Evolutionary conservation across 2,888 invertebrate species (phyloP), one percentile per base, ranked within the genome.

Genomic region (Heteropelma amictum): DNA sequence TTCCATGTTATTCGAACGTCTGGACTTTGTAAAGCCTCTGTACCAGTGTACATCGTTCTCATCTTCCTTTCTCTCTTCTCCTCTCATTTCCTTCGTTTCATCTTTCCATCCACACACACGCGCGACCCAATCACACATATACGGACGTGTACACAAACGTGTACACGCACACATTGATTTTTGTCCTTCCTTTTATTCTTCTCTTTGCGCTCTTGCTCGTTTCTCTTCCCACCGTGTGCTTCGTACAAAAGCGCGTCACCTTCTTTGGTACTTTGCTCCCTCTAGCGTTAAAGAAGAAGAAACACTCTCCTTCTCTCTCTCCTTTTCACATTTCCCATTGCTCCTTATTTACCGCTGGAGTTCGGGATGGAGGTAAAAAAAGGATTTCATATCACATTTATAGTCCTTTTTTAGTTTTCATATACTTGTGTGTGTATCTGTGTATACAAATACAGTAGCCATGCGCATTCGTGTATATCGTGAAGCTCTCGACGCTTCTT

Each of bases 401-500:
- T 38, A 10, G 35, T 8, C 35, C 14, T 56, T 56, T 38, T 56
- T 56, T 56, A 38, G 56, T 38, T 38, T 56, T 38, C 23, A n/a
- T 56, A 14, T 51, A 30, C 19, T 1, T 40, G 10, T 28, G 14
- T 17, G 2, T 53, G 23, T 51, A 49, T 42, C 49, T 42, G 26
- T 56, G 12, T 63, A 63, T 45, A 51, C 19, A 33, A 47, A 51
- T 21, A 63, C 49, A 33, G 51, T 58, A 63, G 51, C 45, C 60
- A 54, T 68, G 72, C 63, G 56, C 26, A 33, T 5, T 54, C 54
- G 54, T 64, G 21, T 54, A 64, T 19, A 40, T 17, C 38, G 19
- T 40, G 65, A 74, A 74, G 70, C 74, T 70, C 74, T 74, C 70
- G 40, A 70, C 74, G 74, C 69, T 75, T 75, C 60, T 56, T 58